phyloP scores from a whole-genome alignment of 2,888 invertebrate genomes.

The Pinctada fucata region DNA sequence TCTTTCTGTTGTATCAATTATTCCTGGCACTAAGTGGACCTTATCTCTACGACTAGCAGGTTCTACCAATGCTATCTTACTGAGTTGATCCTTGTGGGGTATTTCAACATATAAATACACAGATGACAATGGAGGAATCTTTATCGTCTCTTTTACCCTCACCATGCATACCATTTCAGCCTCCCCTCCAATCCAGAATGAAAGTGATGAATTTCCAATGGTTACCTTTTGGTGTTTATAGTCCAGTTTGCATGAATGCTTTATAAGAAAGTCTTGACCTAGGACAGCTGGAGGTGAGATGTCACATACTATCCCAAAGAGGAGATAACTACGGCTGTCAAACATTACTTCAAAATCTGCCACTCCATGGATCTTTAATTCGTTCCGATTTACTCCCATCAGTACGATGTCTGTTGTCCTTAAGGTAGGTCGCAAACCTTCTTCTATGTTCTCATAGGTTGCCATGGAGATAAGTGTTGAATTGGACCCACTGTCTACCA shows the following conservation, averaged over 20 bases:
- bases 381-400: slow-evolving; percentile 1
- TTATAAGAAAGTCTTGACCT: slow-evolving; percentile 22
- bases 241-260: slow-evolving; percentile 16
- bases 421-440: neutral
- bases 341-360: slow-evolving; percentile 6
- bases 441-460: neutral
- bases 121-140: neutral
- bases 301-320: slow-evolving; percentile 5
- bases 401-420: neutral
- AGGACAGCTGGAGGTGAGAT: slow-evolving; percentile 15
- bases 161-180: slow-evolving; percentile 12
- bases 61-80: neutral
- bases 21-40: neutral
- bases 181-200: slow-evolving; percentile 7
- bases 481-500: slow-evolving; percentile 21
- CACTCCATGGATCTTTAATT: neutral
- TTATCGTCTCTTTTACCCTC: slow-evolving; percentile 1
- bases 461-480: neutral
- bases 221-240: slow-evolving; percentile 5
- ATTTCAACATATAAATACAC: slow-evolving; percentile 3
- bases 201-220: neutral
- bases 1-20: neutral
- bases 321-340: neutral
- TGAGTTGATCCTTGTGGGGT: neutral
- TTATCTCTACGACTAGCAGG: neutral